Base-by-base conservation (phyloP, 2,113 vertebrate genomes). In the Morone chrysops region DNA sequence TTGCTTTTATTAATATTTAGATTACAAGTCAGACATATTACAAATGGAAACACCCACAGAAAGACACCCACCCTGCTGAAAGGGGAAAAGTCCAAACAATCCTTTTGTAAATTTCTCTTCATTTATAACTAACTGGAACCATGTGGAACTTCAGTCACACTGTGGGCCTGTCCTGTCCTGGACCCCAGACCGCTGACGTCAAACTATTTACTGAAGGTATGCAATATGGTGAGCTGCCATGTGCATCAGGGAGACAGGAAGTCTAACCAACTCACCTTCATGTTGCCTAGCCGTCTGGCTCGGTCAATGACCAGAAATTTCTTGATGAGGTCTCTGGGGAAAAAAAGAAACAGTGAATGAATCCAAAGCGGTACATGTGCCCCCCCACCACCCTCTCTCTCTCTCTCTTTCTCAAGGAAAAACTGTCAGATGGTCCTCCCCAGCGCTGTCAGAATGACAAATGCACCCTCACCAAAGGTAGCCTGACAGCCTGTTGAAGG, bases 241-340 rank as follows among this genome's bases (percentile, higher is more conserved):
- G 66, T 48, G 25, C 65, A 70, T 56, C 51, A 41, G 14, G 41
- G 40, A 82, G 47, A 65, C 53, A 48, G 36, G 41, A 83, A 83
- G 78, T 85, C 48, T n/a, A 20, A 80, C 57, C 56, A 17, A 91
- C 96, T 91, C 54, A 99, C 98, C 97, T 99, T 99, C 97, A 99
- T 98, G 92, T 97, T 99, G 25, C 98, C 98, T 0, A 99, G 94
- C 40, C 98, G 91, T 75, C 96, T 94, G 40, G 97, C 97, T 81
- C 97, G 95, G 91, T 99, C 98, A 59, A 97, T 96, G 61, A 98
- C 98, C 17, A 99, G 96, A 50, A 99, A 95, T 50, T 98, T 99
- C 95, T 96, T 97, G 90, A 99, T 97, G 92, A 99, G 95, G 89
- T 99, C 98, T 88, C 98, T 99, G 82, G 51, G 71, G 40, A 71